Conservation (phyloP, 2,888 invertebrate species). For the Zeuzera pyrina region DNA sequence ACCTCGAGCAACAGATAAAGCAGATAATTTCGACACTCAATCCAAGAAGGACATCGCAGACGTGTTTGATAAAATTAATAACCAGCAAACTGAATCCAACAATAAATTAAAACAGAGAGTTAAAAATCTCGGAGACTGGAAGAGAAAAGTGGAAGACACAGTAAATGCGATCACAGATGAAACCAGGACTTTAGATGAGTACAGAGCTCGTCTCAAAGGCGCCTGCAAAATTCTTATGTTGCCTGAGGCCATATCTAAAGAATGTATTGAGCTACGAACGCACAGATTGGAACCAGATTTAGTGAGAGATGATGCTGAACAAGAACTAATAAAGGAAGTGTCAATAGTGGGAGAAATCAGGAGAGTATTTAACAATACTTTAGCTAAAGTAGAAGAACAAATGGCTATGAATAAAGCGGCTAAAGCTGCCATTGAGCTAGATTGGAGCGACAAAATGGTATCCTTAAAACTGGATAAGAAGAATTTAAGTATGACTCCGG, state of each 20-base stretch:
- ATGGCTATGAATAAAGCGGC: conserved; percentile 82
- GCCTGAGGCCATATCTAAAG: conserved; percentile 80
- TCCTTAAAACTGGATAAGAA: conserved; percentile 80
- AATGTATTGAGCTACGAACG: conserved; percentile 81
- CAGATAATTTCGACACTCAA: conserved; percentile 29
- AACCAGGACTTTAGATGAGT: conserved; percentile 75
- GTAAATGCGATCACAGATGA: conserved; percentile 78
- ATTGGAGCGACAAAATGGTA: conserved; percentile 91
- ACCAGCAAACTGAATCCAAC: conserved; percentile 62
- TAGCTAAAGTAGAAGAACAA: conserved; percentile 79
- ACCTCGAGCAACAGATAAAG: conserved; percentile 43
- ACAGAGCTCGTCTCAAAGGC: conserved; percentile 76
- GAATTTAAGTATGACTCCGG: conserved; percentile 77
- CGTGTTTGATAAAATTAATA: conserved; percentile 72
- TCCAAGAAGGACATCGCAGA: conserved; percentile 48
- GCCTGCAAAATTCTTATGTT: conserved; percentile 78
- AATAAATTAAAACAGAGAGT: conserved; percentile 34
- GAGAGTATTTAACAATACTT: conserved; percentile 72
- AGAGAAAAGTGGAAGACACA: conserved; percentile 76
- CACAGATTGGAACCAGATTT: conserved; percentile 82
- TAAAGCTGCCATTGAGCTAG: conserved; percentile 85
- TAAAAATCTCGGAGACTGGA: conserved; percentile 75
- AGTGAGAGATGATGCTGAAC: conserved; percentile 85
- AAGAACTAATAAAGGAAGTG: conserved; percentile 83
- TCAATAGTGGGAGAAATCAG: conserved; percentile 82